A percentile compares a stretch with the other conserved stretches of the same genome.
Evolutionary conservation across 2,888 invertebrate species (phyloP).

Genomic region (Litoditis marina): DNA sequence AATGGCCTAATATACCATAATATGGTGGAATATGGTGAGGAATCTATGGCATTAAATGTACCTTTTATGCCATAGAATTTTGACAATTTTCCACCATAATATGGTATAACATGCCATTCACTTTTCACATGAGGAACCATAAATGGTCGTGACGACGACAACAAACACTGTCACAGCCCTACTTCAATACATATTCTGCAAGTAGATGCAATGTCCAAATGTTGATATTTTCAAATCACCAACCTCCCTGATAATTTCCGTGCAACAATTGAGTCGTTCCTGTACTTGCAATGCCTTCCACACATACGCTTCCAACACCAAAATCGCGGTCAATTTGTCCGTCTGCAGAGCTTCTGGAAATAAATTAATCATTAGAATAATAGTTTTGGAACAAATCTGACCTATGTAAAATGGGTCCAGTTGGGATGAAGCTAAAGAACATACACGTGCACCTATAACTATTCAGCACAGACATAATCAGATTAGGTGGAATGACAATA

Average conservation of each 20-base stretch:
- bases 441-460: too few species aligned
- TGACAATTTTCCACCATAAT: too few species aligned
- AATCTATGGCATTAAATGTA: too few species aligned
- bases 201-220: too few species aligned
- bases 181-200: not conserved
- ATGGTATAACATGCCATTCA: too few species aligned
- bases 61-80: too few species aligned
- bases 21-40: too few species aligned
- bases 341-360: conserved; percentile 50
- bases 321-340: conserved; percentile 43
- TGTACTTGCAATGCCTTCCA: conserved; percentile 51
- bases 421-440: too few species aligned
- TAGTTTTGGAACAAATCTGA: not conserved
- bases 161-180: not conserved
- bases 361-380: too few species aligned
- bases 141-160: not conserved
- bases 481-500: too few species aligned
- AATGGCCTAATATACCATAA: too few species aligned
- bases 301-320: conserved; percentile 50
- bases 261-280: conserved; percentile 50
- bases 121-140: too few species aligned
- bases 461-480: not conserved
- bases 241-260: conserved; percentile 44
- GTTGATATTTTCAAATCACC: not conserved
- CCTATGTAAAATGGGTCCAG: not conserved